Evolutionary conservation across 2,113 vertebrate species (phyloP).

Genomic region (Gymnorhina tibicen): DNA sequence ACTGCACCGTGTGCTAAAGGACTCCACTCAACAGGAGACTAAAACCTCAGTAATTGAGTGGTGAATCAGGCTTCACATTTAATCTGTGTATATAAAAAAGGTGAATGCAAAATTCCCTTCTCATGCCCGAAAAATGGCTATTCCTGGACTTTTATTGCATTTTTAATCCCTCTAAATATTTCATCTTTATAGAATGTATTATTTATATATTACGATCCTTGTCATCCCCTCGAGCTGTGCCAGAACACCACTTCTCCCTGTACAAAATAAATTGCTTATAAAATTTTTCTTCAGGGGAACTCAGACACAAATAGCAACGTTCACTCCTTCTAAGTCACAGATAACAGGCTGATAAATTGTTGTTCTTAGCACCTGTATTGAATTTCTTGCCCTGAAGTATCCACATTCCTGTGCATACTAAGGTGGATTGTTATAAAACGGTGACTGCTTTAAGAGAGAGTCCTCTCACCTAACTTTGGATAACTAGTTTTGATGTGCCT

Average conservation of each 20-base stretch:
- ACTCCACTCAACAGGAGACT: background rate
- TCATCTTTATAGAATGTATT: slow-evolving; percentile 41
- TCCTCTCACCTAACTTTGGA: background rate
- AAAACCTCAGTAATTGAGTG: background rate
- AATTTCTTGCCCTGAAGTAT: background rate
- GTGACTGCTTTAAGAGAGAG: background rate
- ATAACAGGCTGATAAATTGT: slow-evolving; percentile 55
- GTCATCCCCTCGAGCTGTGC: slow-evolving; percentile 30
- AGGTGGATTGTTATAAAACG: background rate
- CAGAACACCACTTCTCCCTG: slow-evolving; percentile 21
- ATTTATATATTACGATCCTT: slow-evolving; percentile 46
- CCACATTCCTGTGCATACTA: background rate
- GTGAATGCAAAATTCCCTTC: background rate
- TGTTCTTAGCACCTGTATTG: slow-evolving; percentile 13
- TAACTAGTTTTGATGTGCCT: background rate
- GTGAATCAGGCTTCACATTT: background rate
- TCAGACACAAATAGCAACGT: slow-evolving; percentile 21
- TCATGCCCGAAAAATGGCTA: background rate
- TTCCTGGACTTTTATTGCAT: slow-evolving; percentile 26
- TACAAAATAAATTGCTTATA: slow-evolving; percentile 49
- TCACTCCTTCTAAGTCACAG: slow-evolving; percentile 27
- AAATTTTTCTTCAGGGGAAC: slow-evolving; percentile 30
- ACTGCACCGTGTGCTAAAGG: background rate
- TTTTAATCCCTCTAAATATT: slow-evolving; percentile 60
- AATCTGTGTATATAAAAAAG: background rate